Evolutionary conservation across 2,888 invertebrate species (phyloP), one percentile per base, ranked within the genome.

Genomic region (Clepsis dumicolana): DNA sequence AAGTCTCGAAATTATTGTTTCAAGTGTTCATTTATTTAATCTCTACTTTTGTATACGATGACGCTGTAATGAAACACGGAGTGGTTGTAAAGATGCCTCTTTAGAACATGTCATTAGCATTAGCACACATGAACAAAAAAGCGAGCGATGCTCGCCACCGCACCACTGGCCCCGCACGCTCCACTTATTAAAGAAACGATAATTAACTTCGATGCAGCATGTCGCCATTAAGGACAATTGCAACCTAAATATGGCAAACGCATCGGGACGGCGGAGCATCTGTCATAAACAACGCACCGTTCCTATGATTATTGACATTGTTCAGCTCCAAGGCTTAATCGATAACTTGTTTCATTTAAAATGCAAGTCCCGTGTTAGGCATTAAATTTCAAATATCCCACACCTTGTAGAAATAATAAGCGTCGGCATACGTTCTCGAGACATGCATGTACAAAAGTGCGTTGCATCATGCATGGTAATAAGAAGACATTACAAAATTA

Each of bases 401-500:
- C 80, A 71, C 77, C 81, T 79, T 73, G 79, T 83, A 81, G 84
- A 83, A 84, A 88, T 87, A 86, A 84, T 85, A 84, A 87, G 81
- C 81, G 79, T 79, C 81, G 80, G 75, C 77, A 77, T 81, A 84
- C 81, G 80, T 75, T 54, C 21, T 32, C 63, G 75, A 80, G 79
- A 77, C 78, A 76, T 79, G 74, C 71, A 73, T 73, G 77, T 82
- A 85, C 77, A 77, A 84, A 82, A 79, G 82, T 75, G 77, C 75
- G 82, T 93, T 92, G 89, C 90, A 82, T 91, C 90, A 92, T 87
- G 88, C 86, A 88, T 89, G 85, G 86, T 89, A 90, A 91, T 90
- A 88, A 88, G 89, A 89, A 87, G 85, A 80, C 85, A 91, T 92
- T 92, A 91, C 91, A 91, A 91, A 91, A 92, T 88, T 87, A 90